phyloP scores from a whole-genome alignment of 2,113 vertebrate species.

The Tympanuchus pallidicinctus region DNA sequence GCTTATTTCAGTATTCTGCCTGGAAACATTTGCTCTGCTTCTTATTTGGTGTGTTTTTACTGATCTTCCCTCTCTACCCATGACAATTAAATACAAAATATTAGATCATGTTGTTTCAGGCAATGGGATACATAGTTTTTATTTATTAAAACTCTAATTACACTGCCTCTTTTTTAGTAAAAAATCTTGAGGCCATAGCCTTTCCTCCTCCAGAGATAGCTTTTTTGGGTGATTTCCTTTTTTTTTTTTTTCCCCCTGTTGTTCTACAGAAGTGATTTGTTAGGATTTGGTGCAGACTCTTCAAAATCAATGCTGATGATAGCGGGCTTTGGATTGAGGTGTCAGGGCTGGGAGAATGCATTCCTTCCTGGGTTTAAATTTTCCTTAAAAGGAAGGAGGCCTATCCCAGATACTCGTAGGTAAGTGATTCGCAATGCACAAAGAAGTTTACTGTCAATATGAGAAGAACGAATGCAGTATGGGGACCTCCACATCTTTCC shows the following conservation, averaged over 20 bases:
- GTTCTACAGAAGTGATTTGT: not conserved
- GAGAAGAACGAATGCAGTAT: fast-evolving
- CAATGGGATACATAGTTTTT: not conserved
- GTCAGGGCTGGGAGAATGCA: not conserved
- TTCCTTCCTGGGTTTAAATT: not conserved
- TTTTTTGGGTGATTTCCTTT: not conserved
- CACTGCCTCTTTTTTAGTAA: not conserved
- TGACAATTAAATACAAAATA: not conserved
- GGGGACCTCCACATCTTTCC: not conserved
- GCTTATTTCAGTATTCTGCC: not conserved
- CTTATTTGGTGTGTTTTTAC: not conserved
- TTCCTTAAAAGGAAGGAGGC: not conserved
- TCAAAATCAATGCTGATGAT: not conserved
- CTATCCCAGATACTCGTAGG: not conserved
- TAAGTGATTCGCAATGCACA: not conserved
- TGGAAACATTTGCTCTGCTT: not conserved
- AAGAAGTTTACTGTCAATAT: not conserved
- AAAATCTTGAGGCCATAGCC: not conserved
- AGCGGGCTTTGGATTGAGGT: not conserved
- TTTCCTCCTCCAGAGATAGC: not conserved
- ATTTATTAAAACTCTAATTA: not conserved
- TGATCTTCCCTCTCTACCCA: not conserved
- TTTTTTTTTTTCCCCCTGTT: not conserved
- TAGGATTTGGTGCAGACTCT: not conserved
- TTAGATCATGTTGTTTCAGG: not conserved